phyloP scores from a whole-genome alignment of 1,140 invertebrate species.

The Neotoxoptera formosana region DNA sequence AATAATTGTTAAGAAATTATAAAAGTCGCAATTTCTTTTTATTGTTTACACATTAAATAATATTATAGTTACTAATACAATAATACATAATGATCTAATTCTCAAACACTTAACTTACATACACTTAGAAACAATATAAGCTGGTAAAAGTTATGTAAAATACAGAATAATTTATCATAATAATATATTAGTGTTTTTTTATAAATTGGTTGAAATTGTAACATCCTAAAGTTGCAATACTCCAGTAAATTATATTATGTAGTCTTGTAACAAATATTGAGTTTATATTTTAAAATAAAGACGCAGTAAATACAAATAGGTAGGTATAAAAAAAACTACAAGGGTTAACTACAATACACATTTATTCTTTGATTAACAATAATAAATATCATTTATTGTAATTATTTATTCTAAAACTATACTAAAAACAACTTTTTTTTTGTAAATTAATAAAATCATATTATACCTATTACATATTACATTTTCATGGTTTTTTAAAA shows the following conservation, averaged over 20 bases:
- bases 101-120: neutral
- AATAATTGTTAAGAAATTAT: no score
- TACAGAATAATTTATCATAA: neutral
- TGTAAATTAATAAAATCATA: neutral
- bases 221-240: neutral
- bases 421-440: neutral
- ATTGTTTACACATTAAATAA: neutral
- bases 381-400: neutral
- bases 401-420: neutral
- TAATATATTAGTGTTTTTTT: neutral
- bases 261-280: neutral
- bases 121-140: neutral
- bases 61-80: neutral
- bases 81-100: neutral
- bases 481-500: neutral
- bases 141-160: neutral
- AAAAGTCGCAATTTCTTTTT: neutral
- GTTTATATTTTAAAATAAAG: neutral
- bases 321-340: neutral
- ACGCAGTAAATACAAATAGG: neutral
- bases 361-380: neutral
- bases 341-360: neutral
- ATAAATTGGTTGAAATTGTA: neutral
- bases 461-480: neutral
- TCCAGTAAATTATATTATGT: neutral